Evolutionary conservation across 1,140 invertebrate species (phyloP), one percentile per base, ranked within the genome.

Genomic region (Wiebesia pumilae): DNA sequence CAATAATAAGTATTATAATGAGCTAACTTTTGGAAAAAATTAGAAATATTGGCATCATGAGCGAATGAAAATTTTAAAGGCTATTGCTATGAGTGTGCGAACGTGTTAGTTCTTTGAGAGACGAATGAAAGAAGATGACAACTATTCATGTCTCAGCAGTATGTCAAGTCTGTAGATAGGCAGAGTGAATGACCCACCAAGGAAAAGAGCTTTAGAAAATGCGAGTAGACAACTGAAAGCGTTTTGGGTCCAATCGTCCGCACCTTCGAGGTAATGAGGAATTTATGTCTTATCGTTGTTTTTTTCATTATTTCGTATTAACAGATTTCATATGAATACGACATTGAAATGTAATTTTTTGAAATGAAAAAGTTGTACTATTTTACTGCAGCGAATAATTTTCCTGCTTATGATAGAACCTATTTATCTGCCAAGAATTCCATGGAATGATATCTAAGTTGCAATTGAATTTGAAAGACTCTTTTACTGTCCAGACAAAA

Each of bases 61-160:
- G 78, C 14, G 77, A 51, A 85, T 81, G 30, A 85, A 85, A 81
- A 85, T 85, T 85, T 81, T 35, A 85, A 85, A 85, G 65, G 62
- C 30, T 79, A 43, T 47, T 3, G n/a, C 75, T 58, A 38, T 6
- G 24, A 16, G 51, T 58, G 30, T n/a, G 69, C 9, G 54, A 27
- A 43, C 21, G 21, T 40, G 33, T 81, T 80, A 67, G 58, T 78
- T 40, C 35, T 24, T 35, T 80, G 83, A 79, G 80, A 35, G 47
- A 43, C 69, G 75, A 69, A 85, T 85, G 83, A 85, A 85, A 85
- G 78, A 69, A 85, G 75, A 79, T 85, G 83, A 85, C 58, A 78
- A 80, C 27, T 54, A 85, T 84, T 84, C 83, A 78, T 65, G 69
- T 73, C 65, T 73, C 51, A 40, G 58, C 83, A 47, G 33, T 84